Evolutionary conservation across 2,888 invertebrate species (phyloP), one percentile per base, ranked within the genome.

Genomic region (Lasius fuliginosus): DNA sequence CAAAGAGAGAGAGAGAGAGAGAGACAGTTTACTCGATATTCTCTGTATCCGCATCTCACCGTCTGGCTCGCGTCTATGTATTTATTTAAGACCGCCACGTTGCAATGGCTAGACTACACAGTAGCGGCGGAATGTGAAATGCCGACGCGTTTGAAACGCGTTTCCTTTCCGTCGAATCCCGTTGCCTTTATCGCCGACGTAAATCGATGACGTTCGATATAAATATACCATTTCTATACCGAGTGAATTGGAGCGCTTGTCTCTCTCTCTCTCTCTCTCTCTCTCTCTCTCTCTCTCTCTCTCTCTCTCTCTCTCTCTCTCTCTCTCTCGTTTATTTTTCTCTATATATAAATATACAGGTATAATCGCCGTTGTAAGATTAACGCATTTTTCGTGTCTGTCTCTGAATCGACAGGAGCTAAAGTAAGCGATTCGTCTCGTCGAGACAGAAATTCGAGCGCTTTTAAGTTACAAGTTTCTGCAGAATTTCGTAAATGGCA

Each of bases 1-100:
- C 27, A 30, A 40, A 11, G 46, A 49, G 53, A 74, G 40, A 30
- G 30, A 18, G 53, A 27, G 23, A 64, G 30, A 30, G 23, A n/a
- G 33, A 36, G 36, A 74, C 12, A 46, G 33, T 46, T 64, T 53
- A 73, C 56, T 68, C 74, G 74, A 75, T 82, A 82, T 74, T 74
- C 36, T 15, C 56, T 30, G 53, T 74, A 40, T 60, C 27, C 30
- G n/a, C 40, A 27, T 75, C 67, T 60, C 23, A 11, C 11, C 30
- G 56, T 62, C 56, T 36, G 62, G 33, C 27, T 75, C 46, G 33
- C n/a, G 46, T 40, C 36, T 46, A 33, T 62, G 60, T 56, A 46
- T 62, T 46, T 40, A 46, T 76, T 76, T 76, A 76, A 65, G 42
- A 18, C 9, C 8, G 27, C 5, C 33, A 67, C 18, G 18, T 75